Percentiles rank a stretch among this genome's conserved stretches.
Evolutionary conservation across 2,113 vertebrate species (phyloP).

Genomic region (Willisornis vidua): DNA sequence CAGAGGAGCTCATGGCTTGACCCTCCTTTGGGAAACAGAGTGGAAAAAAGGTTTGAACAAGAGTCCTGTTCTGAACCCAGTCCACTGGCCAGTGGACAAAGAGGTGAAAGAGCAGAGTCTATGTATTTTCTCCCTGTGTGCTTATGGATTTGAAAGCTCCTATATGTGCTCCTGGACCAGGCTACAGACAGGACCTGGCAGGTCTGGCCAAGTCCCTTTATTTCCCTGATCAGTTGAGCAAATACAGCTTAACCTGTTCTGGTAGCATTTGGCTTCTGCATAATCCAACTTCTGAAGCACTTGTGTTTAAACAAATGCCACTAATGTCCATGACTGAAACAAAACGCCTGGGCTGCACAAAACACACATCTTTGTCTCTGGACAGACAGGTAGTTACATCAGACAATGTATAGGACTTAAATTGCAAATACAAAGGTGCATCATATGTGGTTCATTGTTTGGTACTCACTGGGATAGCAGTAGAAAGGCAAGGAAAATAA

Average conservation of each 20-base stretch:
- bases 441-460: neutral
- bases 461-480: neutral
- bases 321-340: neutral
- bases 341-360: neutral
- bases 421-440: neutral
- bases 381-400: neutral
- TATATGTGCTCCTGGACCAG: neutral
- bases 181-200: neutral
- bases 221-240: neutral
- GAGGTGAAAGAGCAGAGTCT: neutral
- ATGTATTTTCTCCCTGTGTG: neutral
- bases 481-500: neutral
- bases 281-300: neutral
- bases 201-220: neutral
- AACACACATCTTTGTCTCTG: accelerated
- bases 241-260: neutral
- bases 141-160: neutral
- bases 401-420: accelerated
- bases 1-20: neutral
- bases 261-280: neutral
- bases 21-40: neutral
- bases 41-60: neutral
- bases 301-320: neutral
- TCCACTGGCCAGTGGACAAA: neutral
- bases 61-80: neutral